Evolutionary conservation across 2,797 vertebrate genomes (phyloP).

Genomic region (Onychomys torridus): DNA sequence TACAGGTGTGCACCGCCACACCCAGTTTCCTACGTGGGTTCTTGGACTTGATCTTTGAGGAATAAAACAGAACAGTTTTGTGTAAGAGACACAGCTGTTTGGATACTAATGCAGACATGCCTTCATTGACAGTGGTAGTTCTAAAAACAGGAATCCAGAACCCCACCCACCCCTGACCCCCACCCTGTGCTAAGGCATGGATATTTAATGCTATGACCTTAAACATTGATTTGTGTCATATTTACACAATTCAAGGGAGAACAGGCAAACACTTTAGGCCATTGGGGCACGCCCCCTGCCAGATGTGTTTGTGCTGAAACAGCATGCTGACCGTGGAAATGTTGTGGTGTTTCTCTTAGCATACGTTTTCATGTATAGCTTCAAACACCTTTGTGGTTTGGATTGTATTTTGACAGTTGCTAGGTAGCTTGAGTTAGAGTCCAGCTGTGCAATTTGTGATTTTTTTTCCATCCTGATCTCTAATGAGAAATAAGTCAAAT

Average conservation of each 20-base stretch:
- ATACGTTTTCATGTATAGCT: conserved; percentile 50
- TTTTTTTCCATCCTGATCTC: conserved; percentile 36
- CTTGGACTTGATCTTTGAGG: background rate
- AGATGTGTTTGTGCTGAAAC: conserved; percentile 50
- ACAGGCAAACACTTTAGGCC: background rate
- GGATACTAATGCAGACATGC: background rate
- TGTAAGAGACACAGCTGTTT: background rate
- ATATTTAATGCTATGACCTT: background rate
- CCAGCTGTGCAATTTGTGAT: conserved; percentile 75
- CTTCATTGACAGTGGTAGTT: background rate
- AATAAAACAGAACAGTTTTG: background rate
- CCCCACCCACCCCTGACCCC: background rate
- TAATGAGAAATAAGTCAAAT: conserved; percentile 61
- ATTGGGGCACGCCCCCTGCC: background rate
- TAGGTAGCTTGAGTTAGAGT: conserved; percentile 74
- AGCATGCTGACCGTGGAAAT: background rate
- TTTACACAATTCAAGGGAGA: conserved; percentile 11
- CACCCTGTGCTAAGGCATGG: background rate
- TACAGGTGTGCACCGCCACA: background rate
- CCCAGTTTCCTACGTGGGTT: background rate
- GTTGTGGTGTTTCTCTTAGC: conserved; percentile 34
- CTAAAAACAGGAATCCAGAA: background rate
- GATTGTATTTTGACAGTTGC: conserved; percentile 82
- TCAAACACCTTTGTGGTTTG: conserved; percentile 82
- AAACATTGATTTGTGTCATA: conserved; percentile 9